These are phyloP conservation scores for Microhierax caerulescens DNA, from an alignment of 2,797 vertebrate species.

Conservation along the genomic window DNA sequence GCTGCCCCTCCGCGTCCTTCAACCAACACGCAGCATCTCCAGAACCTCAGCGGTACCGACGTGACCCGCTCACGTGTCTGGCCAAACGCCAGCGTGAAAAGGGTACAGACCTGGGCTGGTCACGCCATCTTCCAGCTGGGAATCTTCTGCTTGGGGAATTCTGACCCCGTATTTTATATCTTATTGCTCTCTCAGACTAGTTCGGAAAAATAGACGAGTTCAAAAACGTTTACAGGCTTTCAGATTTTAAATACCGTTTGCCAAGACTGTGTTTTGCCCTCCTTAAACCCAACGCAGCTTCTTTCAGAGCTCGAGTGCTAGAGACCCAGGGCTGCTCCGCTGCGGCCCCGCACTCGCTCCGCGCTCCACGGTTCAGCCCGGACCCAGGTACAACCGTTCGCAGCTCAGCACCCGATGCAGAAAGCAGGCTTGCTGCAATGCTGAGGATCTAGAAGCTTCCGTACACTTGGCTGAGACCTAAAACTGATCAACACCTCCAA, in stretches of 20 bases:
- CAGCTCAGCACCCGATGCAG: rapidly evolving
- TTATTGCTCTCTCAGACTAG: rapidly evolving
- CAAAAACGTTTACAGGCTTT: rapidly evolving
- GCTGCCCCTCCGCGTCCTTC: not conserved
- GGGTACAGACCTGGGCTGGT: not conserved
- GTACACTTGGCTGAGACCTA: rapidly evolving
- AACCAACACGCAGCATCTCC: rapidly evolving
- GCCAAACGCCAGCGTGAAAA: rapidly evolving
- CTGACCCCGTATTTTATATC: rapidly evolving
- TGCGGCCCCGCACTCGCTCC: rapidly evolving
- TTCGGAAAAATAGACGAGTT: rapidly evolving
- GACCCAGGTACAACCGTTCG: rapidly evolving
- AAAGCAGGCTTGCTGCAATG: not conserved
- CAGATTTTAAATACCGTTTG: no score
- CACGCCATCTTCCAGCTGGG: not conserved
- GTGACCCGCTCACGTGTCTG: rapidly evolving
- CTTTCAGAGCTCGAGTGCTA: not conserved
- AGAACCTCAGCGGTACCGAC: rapidly evolving
- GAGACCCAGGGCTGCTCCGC: not conserved
- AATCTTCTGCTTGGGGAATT: rapidly evolving
- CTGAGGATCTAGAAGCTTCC: not conserved
- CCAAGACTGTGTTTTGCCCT: not conserved
- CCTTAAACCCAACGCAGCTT: rapidly evolving
- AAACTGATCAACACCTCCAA: not conserved
- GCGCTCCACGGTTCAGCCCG: rapidly evolving